Percentiles rank a stretch among this genome's conserved stretches.
Conservation (phyloP, 2,888 invertebrate species). For the Artemia sp. region DNA sequence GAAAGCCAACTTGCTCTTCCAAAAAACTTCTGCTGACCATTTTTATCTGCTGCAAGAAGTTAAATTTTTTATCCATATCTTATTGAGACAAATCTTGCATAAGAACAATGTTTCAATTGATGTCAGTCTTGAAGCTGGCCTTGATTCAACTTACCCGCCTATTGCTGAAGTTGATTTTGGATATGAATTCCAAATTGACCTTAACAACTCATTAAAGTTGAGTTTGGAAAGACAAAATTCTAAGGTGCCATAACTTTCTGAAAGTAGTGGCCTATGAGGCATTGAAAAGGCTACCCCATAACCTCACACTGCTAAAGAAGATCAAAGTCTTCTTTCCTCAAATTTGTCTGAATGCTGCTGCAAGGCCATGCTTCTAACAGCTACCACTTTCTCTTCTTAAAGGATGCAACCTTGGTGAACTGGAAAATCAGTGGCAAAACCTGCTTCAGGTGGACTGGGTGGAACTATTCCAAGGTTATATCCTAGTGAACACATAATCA, state of each 20-base stretch:
- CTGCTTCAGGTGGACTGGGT: neutral
- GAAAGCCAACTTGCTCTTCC: no score
- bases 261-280: constrained; percentile 6
- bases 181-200: constrained; percentile 7
- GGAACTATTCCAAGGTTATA: no score
- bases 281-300: constrained; percentile 2
- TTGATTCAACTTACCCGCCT: neutral
- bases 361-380: neutral
- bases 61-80: neutral
- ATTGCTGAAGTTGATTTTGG: constrained; percentile 10
- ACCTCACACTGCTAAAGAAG: neutral
- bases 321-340: no score
- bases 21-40: constrained; percentile 21
- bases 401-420: constrained; percentile 5
- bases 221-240: neutral
- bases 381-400: constrained; percentile 10
- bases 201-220: neutral
- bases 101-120: neutral
- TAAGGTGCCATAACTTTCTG: constrained; percentile 5
- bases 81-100: neutral
- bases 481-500: no score
- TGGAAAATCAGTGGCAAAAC: constrained; percentile 10
- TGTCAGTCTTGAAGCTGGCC: neutral
- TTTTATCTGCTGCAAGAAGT: neutral
- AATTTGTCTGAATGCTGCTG: no score